Conservation (phyloP, 2,888 invertebrate genomes). For the Mythimna pallens region DNA sequence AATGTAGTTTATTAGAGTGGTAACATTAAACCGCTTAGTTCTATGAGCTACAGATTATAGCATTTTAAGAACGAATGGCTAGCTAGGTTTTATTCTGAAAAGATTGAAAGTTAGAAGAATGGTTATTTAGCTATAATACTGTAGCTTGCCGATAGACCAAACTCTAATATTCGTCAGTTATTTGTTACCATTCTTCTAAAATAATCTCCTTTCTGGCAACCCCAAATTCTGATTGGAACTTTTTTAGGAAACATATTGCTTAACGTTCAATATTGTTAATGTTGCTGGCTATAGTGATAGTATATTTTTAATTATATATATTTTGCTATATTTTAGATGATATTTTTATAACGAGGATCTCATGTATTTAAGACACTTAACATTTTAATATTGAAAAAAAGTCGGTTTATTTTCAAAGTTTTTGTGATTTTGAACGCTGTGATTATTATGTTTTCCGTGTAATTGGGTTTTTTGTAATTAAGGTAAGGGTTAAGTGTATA, state of each 20-base stretch:
- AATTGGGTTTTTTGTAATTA: conserved; percentile 68
- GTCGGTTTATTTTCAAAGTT: conserved; percentile 65
- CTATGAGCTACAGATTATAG: conserved; percentile 8
- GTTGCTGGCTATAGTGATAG: conserved; percentile 85
- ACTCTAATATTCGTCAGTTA: conserved; percentile 6
- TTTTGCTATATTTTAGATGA: conserved; percentile 85
- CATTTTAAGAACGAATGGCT: neutral
- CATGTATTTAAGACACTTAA: conserved; percentile 75
- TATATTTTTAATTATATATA: conserved; percentile 80
- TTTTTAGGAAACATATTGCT: conserved; percentile 86
- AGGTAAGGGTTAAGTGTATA: conserved; percentile 70
- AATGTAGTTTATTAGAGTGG: conserved; percentile 49
- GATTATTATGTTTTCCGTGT: conserved; percentile 78
- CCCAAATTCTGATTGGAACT: conserved; percentile 71
- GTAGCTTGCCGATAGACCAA: neutral
- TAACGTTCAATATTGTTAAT: conserved; percentile 87
- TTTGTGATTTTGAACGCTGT: conserved; percentile 83
- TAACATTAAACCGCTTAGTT: conserved; percentile 38
- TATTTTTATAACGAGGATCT: conserved; percentile 85
- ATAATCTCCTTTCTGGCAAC: conserved; percentile 75
- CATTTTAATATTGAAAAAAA: conserved; percentile 63
- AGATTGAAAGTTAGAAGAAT: neutral
- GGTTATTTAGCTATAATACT: neutral
- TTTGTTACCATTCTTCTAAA: conserved; percentile 52
- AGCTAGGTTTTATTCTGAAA: neutral